Conservation (phyloP, 2,113 vertebrate genomes). For the chimpanzee (Pan troglodytes) region NHGRI_mPanTro3-v2.1_pri NC_072409.2:50163501-50164000, state of each 20-base stretch:
- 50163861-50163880: background rate
- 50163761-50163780: background rate
- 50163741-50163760: background rate
- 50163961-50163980: accelerated
- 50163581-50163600: background rate
- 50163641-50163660: background rate
- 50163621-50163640: background rate
- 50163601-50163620: background rate
- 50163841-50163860: background rate
- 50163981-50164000: too few species aligned
- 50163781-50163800: background rate
- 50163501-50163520: background rate
- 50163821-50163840: too few species aligned
- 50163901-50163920: too few species aligned
- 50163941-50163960: background rate
- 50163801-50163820: too few species aligned
- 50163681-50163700: background rate
- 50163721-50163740: background rate
- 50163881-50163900: too few species aligned
- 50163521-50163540: accelerated
- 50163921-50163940: too few species aligned
- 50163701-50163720: background rate
- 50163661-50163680: background rate
- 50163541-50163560: background rate
- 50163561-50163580: background rate